Conservation (phyloP, 2,797 vertebrate genomes). For the Leptatherina wallacei region DNA sequence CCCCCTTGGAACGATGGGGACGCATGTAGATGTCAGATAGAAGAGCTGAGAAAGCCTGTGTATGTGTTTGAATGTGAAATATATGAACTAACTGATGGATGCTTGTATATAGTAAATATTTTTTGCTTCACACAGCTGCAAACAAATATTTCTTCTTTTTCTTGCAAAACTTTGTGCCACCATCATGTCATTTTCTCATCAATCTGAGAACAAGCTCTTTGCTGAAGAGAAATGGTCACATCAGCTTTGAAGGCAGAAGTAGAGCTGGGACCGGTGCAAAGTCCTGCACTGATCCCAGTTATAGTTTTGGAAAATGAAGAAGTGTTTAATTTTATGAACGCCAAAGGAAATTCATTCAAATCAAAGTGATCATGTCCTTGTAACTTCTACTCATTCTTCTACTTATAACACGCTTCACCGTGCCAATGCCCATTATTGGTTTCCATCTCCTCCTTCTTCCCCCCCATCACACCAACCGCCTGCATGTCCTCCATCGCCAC, state of each 20-base stretch:
- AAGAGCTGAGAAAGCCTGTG: constrained; percentile 11
- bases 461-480: neutral
- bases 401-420: neutral
- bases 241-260: neutral
- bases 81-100: constrained; percentile 40
- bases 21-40: constrained; percentile 20
- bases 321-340: constrained; percentile 5
- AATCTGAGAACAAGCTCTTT: constrained; percentile 11
- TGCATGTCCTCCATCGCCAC: constrained; percentile 10
- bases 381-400: neutral
- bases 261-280: constrained; percentile 1
- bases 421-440: neutral
- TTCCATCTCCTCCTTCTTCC: constrained; percentile 3
- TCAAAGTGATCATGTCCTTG: neutral
- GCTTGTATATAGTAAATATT: constrained; percentile 34
- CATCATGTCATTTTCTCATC: constrained; percentile 30
- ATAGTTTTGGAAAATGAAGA: constrained; percentile 23
- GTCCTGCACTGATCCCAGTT: constrained; percentile 8
- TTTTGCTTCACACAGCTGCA: constrained; percentile 38
- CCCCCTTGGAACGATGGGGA: constrained; percentile 16
- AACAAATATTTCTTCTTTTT: constrained; percentile 32
- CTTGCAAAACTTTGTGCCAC: constrained; percentile 26
- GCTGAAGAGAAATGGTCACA: constrained; percentile 4
- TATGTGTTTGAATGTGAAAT: constrained; percentile 29
- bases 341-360: constrained; percentile 3